Percentiles rank a stretch among this genome's conserved stretches.
phyloP scores from a whole-genome alignment of 2,113 vertebrate species.

The Fregetta grallaria region DNA sequence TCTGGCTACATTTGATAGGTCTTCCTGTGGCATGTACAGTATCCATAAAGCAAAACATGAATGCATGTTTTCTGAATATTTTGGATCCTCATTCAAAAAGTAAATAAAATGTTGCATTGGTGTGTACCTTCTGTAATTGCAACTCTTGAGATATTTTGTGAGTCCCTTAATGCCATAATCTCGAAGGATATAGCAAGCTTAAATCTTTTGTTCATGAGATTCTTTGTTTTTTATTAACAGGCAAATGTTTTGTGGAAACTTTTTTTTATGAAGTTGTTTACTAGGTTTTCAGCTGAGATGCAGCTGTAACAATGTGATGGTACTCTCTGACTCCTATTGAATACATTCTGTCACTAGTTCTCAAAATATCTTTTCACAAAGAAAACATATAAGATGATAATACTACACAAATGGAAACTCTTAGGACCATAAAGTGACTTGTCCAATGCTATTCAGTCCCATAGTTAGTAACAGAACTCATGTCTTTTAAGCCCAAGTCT shows the following conservation, averaged over 20 bases:
- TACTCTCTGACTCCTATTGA: neutral
- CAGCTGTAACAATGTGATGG: neutral
- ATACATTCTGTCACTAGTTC: neutral
- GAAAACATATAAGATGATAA: neutral
- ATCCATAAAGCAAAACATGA: neutral
- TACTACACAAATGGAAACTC: neutral
- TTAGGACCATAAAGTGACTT: neutral
- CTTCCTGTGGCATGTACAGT: neutral
- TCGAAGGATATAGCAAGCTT: neutral
- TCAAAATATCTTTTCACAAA: neutral
- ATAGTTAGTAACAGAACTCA: neutral
- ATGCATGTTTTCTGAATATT: neutral
- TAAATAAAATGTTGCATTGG: neutral
- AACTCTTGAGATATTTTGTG: neutral
- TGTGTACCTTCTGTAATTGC: neutral
- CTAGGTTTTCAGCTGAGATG: neutral
- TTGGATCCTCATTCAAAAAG: neutral
- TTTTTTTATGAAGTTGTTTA: neutral
- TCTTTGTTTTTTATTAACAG: neutral
- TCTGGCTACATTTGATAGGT: neutral
- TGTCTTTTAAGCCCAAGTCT: neutral
- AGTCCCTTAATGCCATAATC: neutral
- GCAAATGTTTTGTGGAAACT: neutral
- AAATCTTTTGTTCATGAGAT: neutral
- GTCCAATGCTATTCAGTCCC: neutral